Percentiles rank a stretch among this genome's conserved stretches.
Conservation (phyloP, 1,140 invertebrate genomes). For the Neomicropteryx cornuta region DNA sequence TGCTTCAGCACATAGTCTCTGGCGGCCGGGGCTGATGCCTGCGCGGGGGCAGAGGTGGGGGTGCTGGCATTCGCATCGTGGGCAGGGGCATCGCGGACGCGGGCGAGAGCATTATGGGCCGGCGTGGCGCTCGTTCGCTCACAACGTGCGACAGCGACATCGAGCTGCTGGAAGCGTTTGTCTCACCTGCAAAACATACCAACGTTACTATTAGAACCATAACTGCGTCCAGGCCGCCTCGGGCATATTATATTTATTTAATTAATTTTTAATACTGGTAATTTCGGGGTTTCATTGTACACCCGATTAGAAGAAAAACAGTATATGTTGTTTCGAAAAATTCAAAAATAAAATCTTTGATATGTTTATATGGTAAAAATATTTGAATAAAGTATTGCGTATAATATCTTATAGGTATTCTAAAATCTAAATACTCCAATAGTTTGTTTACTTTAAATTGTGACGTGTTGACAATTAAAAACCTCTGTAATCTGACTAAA, state of each 20-base stretch:
- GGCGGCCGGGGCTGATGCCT: constrained; percentile 34
- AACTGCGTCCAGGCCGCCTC: constrained; percentile 11
- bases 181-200: constrained; percentile 21
- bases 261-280: no score
- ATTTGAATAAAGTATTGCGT: no score
- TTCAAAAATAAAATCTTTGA: no score
- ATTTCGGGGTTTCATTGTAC: no score
- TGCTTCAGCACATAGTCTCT: constrained; percentile 47
- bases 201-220: constrained; percentile 16
- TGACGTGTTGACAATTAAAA: no score
- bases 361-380: no score
- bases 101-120: constrained; percentile 42
- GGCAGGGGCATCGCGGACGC: constrained; percentile 41
- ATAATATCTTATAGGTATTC: no score
- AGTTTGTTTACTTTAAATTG: no score
- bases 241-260: constrained; percentile 4
- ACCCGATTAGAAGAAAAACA: no score
- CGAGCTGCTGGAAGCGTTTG: constrained; percentile 32
- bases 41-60: constrained; percentile 19
- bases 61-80: constrained; percentile 30
- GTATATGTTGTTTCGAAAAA: no score
- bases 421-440: no score
- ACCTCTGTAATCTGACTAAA: no score
- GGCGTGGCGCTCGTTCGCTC: constrained; percentile 33
- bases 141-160: constrained; percentile 34